These are phyloP conservation scores for Pseudococcus longispinus DNA, from an alignment of 2,888 invertebrate genomes.

Conservation along the genomic window DNA sequence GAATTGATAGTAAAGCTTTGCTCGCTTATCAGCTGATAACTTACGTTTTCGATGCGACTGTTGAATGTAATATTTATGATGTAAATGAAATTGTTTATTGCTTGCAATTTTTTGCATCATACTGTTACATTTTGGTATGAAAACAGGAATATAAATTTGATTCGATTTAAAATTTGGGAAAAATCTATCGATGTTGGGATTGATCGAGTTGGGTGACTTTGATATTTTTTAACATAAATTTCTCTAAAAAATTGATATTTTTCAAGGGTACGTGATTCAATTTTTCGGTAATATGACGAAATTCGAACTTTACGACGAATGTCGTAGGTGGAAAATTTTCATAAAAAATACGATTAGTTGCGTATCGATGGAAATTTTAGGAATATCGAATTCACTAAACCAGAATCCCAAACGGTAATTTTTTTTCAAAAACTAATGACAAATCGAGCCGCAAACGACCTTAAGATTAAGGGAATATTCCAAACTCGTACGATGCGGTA, in stretches of 20 bases:
- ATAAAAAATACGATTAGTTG: background rate
- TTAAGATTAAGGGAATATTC: background rate
- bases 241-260: background rate
- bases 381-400: background rate
- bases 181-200: background rate
- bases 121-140: background rate
- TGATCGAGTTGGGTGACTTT: background rate
- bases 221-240: background rate
- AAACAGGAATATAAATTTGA: background rate
- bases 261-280: background rate
- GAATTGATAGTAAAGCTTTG: background rate
- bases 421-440: background rate
- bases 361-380: background rate
- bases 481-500: conserved; percentile 3
- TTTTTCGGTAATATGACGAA: too few species aligned
- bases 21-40: background rate
- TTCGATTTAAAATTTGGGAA: background rate
- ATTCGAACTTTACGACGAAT: background rate
- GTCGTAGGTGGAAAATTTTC: background rate
- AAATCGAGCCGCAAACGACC: background rate
- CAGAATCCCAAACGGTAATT: background rate
- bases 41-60: background rate
- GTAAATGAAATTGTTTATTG: background rate
- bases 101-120: conserved; percentile 6
- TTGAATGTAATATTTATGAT: background rate